Conservation (phyloP, 2,888 invertebrate species). For the Halictus ligatus region DNA sequence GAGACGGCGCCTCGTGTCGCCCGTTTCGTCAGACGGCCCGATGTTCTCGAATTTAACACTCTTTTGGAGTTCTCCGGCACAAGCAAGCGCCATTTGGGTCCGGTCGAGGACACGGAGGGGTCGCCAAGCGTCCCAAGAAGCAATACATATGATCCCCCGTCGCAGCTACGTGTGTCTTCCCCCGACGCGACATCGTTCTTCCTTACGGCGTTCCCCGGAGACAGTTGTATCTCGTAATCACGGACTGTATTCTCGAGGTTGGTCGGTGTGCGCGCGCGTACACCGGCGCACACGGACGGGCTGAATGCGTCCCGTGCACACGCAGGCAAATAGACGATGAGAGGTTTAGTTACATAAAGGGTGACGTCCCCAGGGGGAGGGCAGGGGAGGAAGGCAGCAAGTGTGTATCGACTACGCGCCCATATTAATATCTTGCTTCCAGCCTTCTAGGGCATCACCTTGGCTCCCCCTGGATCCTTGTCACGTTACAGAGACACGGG, state of each 20-base stretch:
- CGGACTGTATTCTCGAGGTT: conserved; percentile 24
- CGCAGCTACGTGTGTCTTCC: conserved; percentile 22
- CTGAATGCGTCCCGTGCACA: neutral
- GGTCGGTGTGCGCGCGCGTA: neutral
- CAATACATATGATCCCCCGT: conserved; percentile 22
- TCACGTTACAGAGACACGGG: conserved; percentile 30
- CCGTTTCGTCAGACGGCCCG: neutral
- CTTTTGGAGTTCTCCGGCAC: conserved; percentile 19
- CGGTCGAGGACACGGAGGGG: neutral
- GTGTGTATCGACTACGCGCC: conserved; percentile 74
- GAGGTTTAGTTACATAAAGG: conserved; percentile 67
- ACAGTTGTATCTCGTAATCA: conserved; percentile 62
- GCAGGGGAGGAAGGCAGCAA: conserved; percentile 68
- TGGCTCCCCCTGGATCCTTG: conserved; percentile 43
- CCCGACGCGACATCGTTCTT: conserved; percentile 52
- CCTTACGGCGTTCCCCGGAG: conserved; percentile 53
- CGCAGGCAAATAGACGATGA: conserved; percentile 29
- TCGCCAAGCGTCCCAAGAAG: neutral
- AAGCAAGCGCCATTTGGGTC: conserved; percentile 29
- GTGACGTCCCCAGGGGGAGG: conserved; percentile 48
- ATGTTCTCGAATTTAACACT: conserved; percentile 11
- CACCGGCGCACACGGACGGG: neutral
- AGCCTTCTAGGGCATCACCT: conserved; percentile 65
- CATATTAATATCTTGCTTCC: conserved; percentile 71
- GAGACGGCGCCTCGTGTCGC: neutral